Base-by-base conservation (phyloP, 2,888 invertebrate genomes). In the Molanna angustata region DNA sequence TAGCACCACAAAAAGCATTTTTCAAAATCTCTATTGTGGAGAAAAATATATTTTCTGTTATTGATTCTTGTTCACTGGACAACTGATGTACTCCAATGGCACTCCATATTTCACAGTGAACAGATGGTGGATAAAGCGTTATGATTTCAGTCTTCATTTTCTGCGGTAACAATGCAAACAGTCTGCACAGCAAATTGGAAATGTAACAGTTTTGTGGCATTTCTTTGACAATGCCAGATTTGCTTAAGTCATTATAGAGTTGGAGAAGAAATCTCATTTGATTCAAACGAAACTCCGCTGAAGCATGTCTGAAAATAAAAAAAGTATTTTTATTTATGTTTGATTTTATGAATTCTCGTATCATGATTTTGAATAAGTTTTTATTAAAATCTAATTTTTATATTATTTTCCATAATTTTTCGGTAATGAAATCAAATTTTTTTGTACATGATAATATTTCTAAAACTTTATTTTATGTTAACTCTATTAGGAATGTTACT, bases 131-230 rank as follows among this genome's bases (percentile, higher is more conserved):
- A 35, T 41, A 53, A 18, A 27, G 20, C 3, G 18, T 14, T 13
- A 41, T 7, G 13, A 48, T 14, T n/a, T 44, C 39, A 6, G 31
- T 37, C 18, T 48, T 53, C 4, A 35, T n/a, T 49, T 53, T 53
- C n/a, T 44, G 20, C 7, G 53, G 48, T 11, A 53, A 22, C 19
- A 49, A 27, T 11, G 14, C 32, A 48, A 46, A 53, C 11, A 53
- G 39, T 32, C 19, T 49, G 14, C 7, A 9, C 33, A 53, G 14
- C 9, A 49, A 49, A 31, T 53, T 43, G 4, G 37, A 37, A 2
- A 49, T 32, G 21, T 49, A 39, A 31, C 37, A 19, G 17, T 46
- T 18, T 17, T 53, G 53, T 14, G 53, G 53, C n/a, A 33, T 44
- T 13, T 44, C 33, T 9, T 49, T 35, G 4, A 40, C 17, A 17